Base-by-base conservation (phyloP, 2,113 vertebrate genomes). In the Hassar affinis region DNA sequence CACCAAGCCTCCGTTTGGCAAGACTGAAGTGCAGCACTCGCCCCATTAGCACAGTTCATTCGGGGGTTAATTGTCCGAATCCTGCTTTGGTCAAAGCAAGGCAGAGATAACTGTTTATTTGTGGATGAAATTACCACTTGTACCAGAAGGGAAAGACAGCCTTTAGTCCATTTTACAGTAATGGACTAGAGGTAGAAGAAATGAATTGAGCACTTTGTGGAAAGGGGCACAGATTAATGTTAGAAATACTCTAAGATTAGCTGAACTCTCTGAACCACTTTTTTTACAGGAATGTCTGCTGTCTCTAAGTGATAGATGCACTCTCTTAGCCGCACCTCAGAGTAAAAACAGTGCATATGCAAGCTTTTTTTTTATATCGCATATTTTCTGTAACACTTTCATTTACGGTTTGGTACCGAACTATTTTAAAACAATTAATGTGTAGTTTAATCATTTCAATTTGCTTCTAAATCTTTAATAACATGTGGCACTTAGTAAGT, bases 41-140 rank as follows among this genome's bases (percentile, higher is more conserved):
- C 49, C 79, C 77, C 78, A 80, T 81, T 38, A 64, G 68, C 51
- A 45, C 38, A 47, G 87, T 87, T 90, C 81, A 88, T 86, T 82
- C 78, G 83, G 80, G 68, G 86, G 90, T 93, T 93, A 91, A 91
- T 91, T 90, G 89, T 89, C 66, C 81, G 82, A 87, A 86, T n/a
- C 78, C 86, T 72, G 85, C 68, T 64, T 64, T 72, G 82, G 87
- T 88, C 57, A 78, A 79, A 83, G 82, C 51, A 45, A 82, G 85
- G 83, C 84, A 87, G 77, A 85, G 80, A 85, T 85, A 87, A 90
- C 87, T 88, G 83, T 90, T 91, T 92, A 86, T 92, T 90, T 91
- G 86, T 68, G 85, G 90, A 90, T 90, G 82, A 90, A 90, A 92
- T 91, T 84, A 90, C 84, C 86, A 86, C 85, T 87, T 87, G 85